Evolutionary conservation across 2,797 vertebrate species (phyloP), one percentile per base, ranked within the genome.

Genomic region (Anniella stebbinsi): DNA sequence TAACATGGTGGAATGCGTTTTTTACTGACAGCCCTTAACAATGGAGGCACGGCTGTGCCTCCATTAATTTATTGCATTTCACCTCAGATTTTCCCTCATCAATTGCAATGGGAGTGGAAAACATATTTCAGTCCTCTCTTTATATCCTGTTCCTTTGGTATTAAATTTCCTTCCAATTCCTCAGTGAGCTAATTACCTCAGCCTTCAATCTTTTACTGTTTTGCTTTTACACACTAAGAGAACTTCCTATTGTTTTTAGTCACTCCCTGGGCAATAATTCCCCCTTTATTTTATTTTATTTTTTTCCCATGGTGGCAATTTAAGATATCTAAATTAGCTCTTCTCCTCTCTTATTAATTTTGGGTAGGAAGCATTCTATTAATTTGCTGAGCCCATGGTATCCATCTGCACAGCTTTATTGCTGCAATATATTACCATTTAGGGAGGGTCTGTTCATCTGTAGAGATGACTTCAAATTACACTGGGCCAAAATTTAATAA

Each of bases 171-270:
- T 90, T 82, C 63, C 93, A 94, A 91, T 94, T 90, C 93, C 93
- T 92, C 89, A 63, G 94, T 94, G 93, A 93, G 90, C 90, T 95
- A 96, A 96, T 96, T 95, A 96, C 93, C 93, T 93, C 77, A 70
- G 77, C 88, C 89, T 94, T 92, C 88, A 92, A 60, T 86, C 90
- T 80, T 95, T 94, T 95, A 94, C 94, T 91, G 92, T 38, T 91
- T 94, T 92, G 60, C 41, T 77, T 9, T 95, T 94, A 84, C 87
- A 93, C 90, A 95, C 91, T 91, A 93, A 93, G 93, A 93, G 70
- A 93, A 93, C 89, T 80, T 92, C 90, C 88, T 75, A 91, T 94
- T 94, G 92, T 92, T 95, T 96, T 94, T 95, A 94, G 93, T 91
- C 75, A 86, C 63, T 94, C 94, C 92, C 95, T 89, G 33, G 92